Conservation (phyloP, 2,888 invertebrate genomes). For the Suillia variegata region DNA sequence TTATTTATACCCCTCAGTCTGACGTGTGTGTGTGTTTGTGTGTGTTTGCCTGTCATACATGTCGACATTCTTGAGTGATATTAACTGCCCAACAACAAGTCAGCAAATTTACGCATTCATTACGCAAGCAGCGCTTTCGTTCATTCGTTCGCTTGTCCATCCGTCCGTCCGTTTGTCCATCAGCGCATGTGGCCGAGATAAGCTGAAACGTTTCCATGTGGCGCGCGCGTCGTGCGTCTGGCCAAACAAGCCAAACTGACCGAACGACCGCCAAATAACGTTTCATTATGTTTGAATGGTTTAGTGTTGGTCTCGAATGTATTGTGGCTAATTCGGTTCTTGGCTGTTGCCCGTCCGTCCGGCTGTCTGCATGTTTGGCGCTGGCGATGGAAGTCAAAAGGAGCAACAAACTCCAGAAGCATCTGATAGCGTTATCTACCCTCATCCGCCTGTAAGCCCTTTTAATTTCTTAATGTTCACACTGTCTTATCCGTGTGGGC, state of each 20-base stretch:
- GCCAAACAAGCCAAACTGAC: no score
- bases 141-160: no score
- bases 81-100: constrained; percentile 52
- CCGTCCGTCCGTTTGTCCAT: no score
- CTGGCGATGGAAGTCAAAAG: neutral
- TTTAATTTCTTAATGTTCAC: constrained; percentile 15
- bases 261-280: neutral
- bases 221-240: no score
- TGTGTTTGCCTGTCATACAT: constrained; percentile 10
- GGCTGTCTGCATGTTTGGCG: no score
- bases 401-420: neutral
- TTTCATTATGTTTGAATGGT: constrained; percentile 11
- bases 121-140: neutral
- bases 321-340: neutral
- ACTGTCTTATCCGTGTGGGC: neutral
- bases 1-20: neutral
- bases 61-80: constrained; percentile 42
- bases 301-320: neutral
- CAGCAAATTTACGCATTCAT: constrained; percentile 34
- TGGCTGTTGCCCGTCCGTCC: no score
- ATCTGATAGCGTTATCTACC: neutral
- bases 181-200: neutral
- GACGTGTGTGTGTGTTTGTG: constrained; percentile 14
- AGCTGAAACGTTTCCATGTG: neutral
- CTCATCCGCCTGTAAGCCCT: constrained; percentile 7